Conservation (phyloP, 2,797 vertebrate genomes). For the Sternarchorhynchus goeldii region DNA sequence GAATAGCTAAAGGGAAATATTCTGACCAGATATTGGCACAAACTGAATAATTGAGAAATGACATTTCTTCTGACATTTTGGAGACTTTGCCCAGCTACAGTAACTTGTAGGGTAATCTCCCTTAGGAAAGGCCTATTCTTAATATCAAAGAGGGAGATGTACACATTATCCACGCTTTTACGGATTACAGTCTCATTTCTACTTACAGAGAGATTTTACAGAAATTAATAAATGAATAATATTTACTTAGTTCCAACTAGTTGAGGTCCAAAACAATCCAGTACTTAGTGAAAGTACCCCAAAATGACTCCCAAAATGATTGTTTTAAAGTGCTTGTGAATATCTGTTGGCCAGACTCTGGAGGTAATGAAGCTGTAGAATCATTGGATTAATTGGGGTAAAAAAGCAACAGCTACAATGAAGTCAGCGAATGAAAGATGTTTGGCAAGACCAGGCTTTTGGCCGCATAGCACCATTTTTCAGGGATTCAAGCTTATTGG, state of each 20-base stretch:
- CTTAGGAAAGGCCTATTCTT: conserved; percentile 21
- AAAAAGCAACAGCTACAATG: conserved; percentile 20
- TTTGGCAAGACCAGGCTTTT: conserved; percentile 31
- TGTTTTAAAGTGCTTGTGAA: conserved; percentile 27
- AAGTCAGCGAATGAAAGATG: conserved; percentile 8
- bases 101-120: neutral
- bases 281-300: neutral
- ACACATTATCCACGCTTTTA: conserved; percentile 10
- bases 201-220: neutral
- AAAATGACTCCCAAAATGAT: conserved; percentile 10
- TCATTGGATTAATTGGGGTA: conserved; percentile 19
- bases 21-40: conserved; percentile 52
- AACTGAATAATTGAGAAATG: conserved; percentile 52
- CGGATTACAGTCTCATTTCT: conserved; percentile 32
- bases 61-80: conserved; percentile 43
- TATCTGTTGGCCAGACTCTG: conserved; percentile 23
- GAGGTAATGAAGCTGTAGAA: conserved; percentile 22
- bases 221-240: conserved; percentile 47
- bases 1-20: conserved; percentile 52
- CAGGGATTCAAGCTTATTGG: conserved; percentile 66
- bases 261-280: conserved; percentile 34
- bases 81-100: conserved; percentile 5
- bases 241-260: conserved; percentile 45
- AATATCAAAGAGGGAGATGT: conserved; percentile 30
- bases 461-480: conserved; percentile 55